These are phyloP conservation scores for Poeciliopsis prolifica DNA, from an alignment of 2,113 vertebrate species.

Conservation along the genomic window DNA sequence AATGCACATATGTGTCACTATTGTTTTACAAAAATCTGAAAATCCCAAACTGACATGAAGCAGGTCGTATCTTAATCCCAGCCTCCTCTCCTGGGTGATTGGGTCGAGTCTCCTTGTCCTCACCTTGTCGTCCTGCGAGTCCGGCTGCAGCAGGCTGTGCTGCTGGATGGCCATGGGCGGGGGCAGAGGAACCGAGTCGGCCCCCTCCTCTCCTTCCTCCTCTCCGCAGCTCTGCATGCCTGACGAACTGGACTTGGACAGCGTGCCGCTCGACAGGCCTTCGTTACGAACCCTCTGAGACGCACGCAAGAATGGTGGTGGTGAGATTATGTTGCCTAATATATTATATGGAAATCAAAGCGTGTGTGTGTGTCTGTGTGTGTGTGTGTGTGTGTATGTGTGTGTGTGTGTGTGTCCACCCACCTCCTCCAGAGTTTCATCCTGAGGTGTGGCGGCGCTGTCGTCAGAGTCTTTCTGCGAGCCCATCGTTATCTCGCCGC, in stretches of 20 bases:
- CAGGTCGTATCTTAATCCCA: background rate
- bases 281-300: constrained; percentile 94
- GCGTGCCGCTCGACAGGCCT: constrained; percentile 94
- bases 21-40: too few relatives aligned
- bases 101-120: constrained; percentile 17
- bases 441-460: constrained; percentile 94
- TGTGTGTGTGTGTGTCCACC: constrained; percentile 10
- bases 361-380: too few relatives aligned
- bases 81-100: background rate
- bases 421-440: constrained; percentile 96
- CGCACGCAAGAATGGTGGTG: background rate
- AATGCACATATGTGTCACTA: too few relatives aligned
- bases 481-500: constrained; percentile 82
- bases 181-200: constrained; percentile 92
- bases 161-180: constrained; percentile 99
- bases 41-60: too few relatives aligned
- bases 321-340: background rate
- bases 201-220: constrained; percentile 96
- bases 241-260: constrained; percentile 97
- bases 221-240: constrained; percentile 99
- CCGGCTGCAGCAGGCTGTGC: constrained; percentile 95
- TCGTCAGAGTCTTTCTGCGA: constrained; percentile 98
- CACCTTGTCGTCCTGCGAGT: constrained; percentile 99
- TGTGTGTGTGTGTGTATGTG: too few relatives aligned
- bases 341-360: background rate